phyloP scores from a whole-genome alignment of 2,888 invertebrate species.

The Xanthorhoe designata region DNA sequence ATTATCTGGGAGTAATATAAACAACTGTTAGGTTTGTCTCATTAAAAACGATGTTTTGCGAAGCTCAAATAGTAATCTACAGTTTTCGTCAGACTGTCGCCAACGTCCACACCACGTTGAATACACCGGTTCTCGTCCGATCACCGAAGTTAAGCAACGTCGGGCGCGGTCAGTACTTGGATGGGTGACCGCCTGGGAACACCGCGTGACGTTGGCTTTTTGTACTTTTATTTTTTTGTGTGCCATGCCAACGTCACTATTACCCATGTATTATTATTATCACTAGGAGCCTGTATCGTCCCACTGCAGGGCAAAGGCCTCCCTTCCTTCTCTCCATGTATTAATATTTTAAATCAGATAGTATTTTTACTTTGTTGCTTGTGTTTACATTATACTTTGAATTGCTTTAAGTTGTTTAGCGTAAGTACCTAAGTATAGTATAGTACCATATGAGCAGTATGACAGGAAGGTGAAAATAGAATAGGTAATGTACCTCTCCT shows the following conservation, averaged over 20 bases:
- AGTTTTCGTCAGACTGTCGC: neutral
- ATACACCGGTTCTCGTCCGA: constrained; percentile 73
- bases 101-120: constrained; percentile 45
- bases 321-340: no score
- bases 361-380: no score
- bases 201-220: constrained; percentile 65
- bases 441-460: neutral
- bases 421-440: neutral
- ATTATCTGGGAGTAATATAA: constrained; percentile 81
- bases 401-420: no score
- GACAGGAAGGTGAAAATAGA: neutral
- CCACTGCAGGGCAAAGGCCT: no score
- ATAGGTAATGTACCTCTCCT: constrained; percentile 86
- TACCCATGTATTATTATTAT: no score
- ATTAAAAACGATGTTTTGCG: no score
- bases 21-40: neutral
- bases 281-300: no score
- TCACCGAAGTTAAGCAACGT: constrained; percentile 80
- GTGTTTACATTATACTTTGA: no score
- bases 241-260: no score
- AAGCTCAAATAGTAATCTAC: no score
- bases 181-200: constrained; percentile 72
- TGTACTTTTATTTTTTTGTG: constrained; percentile 24
- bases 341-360: no score
- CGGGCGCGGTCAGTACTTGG: constrained; percentile 75